Conservation (phyloP, 2,113 vertebrate genomes). For the Micromys minutus region DNA sequence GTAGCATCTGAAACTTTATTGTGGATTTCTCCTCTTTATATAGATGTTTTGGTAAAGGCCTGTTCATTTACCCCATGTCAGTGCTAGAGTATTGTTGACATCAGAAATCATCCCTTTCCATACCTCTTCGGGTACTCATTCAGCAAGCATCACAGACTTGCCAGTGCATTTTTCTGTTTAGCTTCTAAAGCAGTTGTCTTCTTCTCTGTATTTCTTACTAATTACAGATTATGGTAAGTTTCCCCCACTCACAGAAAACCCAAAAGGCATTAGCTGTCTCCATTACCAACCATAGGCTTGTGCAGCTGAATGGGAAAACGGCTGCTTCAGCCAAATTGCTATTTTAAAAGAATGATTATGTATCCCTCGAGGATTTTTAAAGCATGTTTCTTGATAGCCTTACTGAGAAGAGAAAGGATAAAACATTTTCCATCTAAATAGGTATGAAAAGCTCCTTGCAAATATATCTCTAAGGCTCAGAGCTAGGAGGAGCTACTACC, state of each 20-base stretch:
- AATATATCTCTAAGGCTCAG: constrained; percentile 54
- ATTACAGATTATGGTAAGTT: constrained; percentile 61
- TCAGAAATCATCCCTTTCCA: background rate
- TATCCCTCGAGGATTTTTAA: constrained; percentile 66
- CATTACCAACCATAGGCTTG: constrained; percentile 62
- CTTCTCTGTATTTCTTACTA: constrained; percentile 44
- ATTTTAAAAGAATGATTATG: constrained; percentile 72
- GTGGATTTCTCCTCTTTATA: background rate
- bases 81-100: background rate
- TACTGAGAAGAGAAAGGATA: constrained; percentile 43
- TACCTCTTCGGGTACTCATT: background rate
- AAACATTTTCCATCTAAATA: constrained; percentile 68
- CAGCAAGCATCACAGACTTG: background rate
- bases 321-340: constrained; percentile 64
- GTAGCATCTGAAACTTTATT: background rate
- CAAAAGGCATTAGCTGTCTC: constrained; percentile 63
- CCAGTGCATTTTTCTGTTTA: constrained; percentile 17
- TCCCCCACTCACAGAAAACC: background rate
- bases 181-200: constrained; percentile 30
- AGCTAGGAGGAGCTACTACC: constrained; percentile 25
- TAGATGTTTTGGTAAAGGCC: background rate
- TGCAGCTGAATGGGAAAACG: constrained; percentile 56
- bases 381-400: constrained; percentile 73
- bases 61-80: background rate
- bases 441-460: constrained; percentile 45